phyloP scores from a whole-genome alignment of 1,140 invertebrate species.

The Coptotermes formosanus region DNA sequence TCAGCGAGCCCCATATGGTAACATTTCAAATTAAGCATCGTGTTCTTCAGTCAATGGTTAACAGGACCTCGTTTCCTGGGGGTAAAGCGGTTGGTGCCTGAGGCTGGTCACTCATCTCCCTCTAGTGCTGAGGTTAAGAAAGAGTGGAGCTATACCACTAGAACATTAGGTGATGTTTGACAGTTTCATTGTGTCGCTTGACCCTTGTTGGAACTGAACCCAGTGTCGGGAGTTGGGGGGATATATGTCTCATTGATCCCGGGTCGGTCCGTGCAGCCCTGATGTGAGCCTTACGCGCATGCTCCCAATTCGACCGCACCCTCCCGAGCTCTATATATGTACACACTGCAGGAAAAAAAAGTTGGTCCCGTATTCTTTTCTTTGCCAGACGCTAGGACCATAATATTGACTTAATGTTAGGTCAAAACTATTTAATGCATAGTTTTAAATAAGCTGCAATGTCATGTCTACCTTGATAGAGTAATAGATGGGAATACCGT shows the following conservation, averaged over 20 bases:
- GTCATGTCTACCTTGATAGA: too few relatives aligned
- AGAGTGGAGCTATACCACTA: too few relatives aligned
- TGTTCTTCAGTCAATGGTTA: too few relatives aligned
- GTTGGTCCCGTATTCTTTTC: background rate
- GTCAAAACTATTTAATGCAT: background rate
- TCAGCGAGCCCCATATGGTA: too few relatives aligned
- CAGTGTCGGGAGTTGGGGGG: background rate
- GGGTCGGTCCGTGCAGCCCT: background rate
- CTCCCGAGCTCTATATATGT: background rate
- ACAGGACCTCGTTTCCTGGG: too few relatives aligned
- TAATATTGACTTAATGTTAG: background rate
- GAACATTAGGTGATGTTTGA: background rate
- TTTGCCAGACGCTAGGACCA: background rate
- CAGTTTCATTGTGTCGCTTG: background rate
- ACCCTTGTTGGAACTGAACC: background rate
- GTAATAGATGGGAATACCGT: too few relatives aligned
- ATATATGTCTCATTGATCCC: conserved; percentile 1
- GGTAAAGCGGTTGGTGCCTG: too few relatives aligned
- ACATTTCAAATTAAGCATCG: too few relatives aligned
- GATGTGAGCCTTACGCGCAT: background rate
- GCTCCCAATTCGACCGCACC: background rate
- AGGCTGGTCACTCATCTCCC: too few relatives aligned
- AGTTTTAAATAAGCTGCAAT: too few relatives aligned
- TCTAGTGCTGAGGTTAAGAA: too few relatives aligned
- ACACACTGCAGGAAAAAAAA: background rate